These are phyloP conservation scores for Drosophila subpulchrella DNA, from an alignment of 1,140 invertebrate genomes.

Conservation along the genomic window DNA sequence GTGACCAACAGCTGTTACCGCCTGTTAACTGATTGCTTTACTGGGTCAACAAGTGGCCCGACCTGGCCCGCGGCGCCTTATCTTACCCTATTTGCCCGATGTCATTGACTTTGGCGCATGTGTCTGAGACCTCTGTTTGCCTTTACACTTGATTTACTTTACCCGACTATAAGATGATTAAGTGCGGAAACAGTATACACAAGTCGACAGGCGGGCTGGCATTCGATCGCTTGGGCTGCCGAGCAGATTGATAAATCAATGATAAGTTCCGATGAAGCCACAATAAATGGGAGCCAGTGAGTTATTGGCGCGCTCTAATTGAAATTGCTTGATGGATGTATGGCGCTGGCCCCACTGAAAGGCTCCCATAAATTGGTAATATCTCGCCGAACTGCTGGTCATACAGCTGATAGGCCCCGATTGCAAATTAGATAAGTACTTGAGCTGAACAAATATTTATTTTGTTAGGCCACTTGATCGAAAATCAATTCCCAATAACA, in stretches of 20 bases:
- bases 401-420: slow-evolving; percentile 23
- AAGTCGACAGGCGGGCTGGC: not conserved
- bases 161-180: slow-evolving; percentile 23
- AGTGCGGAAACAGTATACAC: not conserved
- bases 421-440: slow-evolving; percentile 8
- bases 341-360: slow-evolving; percentile 6
- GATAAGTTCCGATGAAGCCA: slow-evolving; percentile 30
- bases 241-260: slow-evolving; percentile 40
- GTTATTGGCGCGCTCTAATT: slow-evolving; percentile 28
- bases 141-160: slow-evolving; percentile 32
- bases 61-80: slow-evolving; percentile 17
- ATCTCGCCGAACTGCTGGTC: slow-evolving; percentile 1
- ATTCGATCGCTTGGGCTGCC: not conserved
- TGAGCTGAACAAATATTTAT: slow-evolving; percentile 3
- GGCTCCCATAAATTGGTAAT: slow-evolving; percentile 21
- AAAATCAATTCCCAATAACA: not conserved
- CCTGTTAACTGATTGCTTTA: slow-evolving; percentile 40
- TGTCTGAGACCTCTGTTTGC: slow-evolving; percentile 1
- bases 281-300: slow-evolving; percentile 19
- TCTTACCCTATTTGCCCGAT: slow-evolving; percentile 40
- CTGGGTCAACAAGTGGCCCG: slow-evolving; percentile 37
- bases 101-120: slow-evolving; percentile 43
- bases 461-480: slow-evolving; percentile 2
- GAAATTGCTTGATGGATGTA: slow-evolving; percentile 26
- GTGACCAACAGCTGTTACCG: slow-evolving; percentile 34